A percentile compares a stretch with the other conserved stretches of the same genome.
phyloP scores from a whole-genome alignment of 64 coral and sea anemone species.

The Montipora foliosa region DNA sequence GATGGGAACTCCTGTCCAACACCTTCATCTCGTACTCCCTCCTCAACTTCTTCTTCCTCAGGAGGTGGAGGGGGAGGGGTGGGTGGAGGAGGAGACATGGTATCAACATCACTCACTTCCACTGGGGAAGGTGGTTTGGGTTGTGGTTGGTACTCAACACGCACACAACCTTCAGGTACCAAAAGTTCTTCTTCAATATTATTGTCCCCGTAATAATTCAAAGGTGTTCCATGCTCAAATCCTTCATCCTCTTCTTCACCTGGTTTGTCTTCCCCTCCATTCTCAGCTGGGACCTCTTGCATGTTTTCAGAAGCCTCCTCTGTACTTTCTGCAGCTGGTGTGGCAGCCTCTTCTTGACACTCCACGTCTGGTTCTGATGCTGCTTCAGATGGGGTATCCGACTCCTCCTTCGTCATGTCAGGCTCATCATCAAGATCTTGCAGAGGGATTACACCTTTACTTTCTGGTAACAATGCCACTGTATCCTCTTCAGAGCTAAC shows the following conservation, averaged over 20 bases:
- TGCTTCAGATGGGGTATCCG: conserved; percentile 50
- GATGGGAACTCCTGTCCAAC: conserved; percentile 78
- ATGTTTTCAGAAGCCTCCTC: background rate
- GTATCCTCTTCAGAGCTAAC: background rate
- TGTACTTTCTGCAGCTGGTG: background rate
- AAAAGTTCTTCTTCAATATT: conserved; percentile 46
- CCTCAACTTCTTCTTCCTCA: background rate
- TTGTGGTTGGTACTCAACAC: conserved; percentile 79
- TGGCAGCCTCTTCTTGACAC: conserved; percentile 76
- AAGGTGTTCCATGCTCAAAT: conserved; percentile 67
- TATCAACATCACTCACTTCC: conserved; percentile 81
- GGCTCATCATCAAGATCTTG: conserved; percentile 95
- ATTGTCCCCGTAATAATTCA: conserved; percentile 65
- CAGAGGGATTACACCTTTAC: conserved; percentile 57
- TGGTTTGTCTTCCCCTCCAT: background rate
- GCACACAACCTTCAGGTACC: conserved; percentile 73
- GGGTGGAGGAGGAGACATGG: conserved; percentile 71
- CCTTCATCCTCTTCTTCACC: conserved; percentile 47
- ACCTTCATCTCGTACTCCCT: conserved; percentile 46
- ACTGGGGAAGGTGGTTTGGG: conserved; percentile 86
- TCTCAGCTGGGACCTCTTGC: background rate
- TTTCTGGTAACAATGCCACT: conserved; percentile 9
- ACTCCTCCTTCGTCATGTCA: conserved; percentile 94
- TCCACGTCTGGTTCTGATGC: conserved; percentile 69
- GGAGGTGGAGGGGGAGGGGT: conserved; percentile 76